Evolutionary conservation across 2,113 vertebrate genomes (phyloP).

Genomic region (Psittacula cyanocephala): DNA sequence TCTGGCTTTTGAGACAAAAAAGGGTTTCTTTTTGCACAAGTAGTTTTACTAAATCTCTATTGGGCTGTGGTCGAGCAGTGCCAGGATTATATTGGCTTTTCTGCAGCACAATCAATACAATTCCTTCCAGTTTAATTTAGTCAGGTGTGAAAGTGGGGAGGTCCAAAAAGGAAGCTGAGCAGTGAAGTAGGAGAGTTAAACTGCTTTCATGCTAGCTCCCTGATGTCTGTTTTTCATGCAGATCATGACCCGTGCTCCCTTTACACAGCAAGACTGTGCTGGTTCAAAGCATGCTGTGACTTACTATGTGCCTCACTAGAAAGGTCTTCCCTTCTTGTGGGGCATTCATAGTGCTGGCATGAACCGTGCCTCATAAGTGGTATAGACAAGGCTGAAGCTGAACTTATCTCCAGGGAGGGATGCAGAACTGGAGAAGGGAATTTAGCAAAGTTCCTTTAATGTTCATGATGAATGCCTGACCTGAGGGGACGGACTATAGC

Average conservation of each 20-base stretch:
- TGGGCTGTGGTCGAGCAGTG: background rate
- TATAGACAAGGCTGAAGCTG: background rate
- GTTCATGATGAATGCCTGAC: constrained; percentile 48
- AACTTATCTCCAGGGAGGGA: constrained; percentile 31
- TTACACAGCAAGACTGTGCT: background rate
- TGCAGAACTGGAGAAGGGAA: background rate
- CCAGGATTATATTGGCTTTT: background rate
- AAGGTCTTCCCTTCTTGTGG: background rate
- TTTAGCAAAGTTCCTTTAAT: constrained; percentile 21
- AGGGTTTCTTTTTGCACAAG: background rate
- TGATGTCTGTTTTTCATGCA: background rate
- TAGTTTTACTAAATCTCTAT: background rate
- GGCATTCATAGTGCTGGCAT: background rate
- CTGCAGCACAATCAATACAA: background rate
- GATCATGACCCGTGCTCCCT: background rate
- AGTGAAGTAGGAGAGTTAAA: background rate
- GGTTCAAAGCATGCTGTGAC: background rate
- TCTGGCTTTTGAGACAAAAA: background rate
- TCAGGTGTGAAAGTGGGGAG: background rate
- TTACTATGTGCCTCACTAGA: background rate
- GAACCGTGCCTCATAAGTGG: background rate
- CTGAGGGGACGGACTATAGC: constrained; percentile 3
- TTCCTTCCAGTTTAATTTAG: background rate
- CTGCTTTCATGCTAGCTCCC: background rate
- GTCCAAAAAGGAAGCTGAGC: background rate